Evolutionary conservation across 2,888 invertebrate species (phyloP), one percentile per base, ranked within the genome.

Genomic region (Synergus japonicus): DNA sequence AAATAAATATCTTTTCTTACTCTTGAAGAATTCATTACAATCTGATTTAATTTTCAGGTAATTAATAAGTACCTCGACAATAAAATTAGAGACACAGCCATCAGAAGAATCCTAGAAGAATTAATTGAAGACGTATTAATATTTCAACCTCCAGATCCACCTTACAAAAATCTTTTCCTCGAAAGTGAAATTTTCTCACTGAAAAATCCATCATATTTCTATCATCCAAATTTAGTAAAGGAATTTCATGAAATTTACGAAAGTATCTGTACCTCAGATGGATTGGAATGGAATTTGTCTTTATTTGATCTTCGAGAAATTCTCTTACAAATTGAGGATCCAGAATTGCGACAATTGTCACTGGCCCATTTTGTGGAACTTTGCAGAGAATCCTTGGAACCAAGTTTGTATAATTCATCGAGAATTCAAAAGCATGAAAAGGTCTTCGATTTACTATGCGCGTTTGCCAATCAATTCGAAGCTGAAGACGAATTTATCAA

Each of bases 401-500:
- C 86, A 0, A 79, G 67, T 22, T 46, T 83, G 0, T 60, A 46
- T 5, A 15, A n/a, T 4, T 0, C 78, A 0, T 1, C 43, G 3
- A 49, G 8, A 4, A 77, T 41, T 15, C 58, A 43, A 0, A 89
- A 88, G n/a, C 43, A 73, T 9, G 73, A 37, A 15, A 41, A 15
- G 22, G 86, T 85, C 0, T 87, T 87, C n/a, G 86, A 84, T 79
- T 44, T 87, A 5, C 43, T 90, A 0, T 87, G 88, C 15, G 64
- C 81, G 0, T 88, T 88, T n/a, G 77, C 80, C 0, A 87, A 89
- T 77, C 76, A 63, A 37, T 89, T 91, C 44, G 89, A 89, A 13
- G n/a, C 5, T 0, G 88, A 88, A 60, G 85, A 85, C 9, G 80
- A 87, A 18, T 76, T 66, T 2, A 78, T 86, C 0, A 82, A 63